Evolutionary conservation across 2,113 vertebrate genomes (phyloP), one percentile per base, ranked within the genome.

Genomic region (Grantiella picta): DNA sequence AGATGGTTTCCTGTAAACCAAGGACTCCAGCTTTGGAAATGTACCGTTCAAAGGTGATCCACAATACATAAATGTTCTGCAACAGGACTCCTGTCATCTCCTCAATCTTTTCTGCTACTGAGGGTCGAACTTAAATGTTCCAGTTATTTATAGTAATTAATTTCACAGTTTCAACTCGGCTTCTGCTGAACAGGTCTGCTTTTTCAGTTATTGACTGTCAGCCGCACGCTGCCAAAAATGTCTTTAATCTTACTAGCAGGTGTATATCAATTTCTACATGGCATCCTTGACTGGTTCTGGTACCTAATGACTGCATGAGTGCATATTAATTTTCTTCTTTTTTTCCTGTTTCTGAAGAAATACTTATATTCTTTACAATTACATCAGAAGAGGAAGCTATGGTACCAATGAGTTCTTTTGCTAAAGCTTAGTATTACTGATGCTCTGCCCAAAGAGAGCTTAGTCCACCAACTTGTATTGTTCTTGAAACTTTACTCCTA

Each of bases 101-200:
- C 68, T 92, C 82, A 18, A 1, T 81, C 52, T 83, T 57, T 83
- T 75, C 85, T 90, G 79, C 75, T 92, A 21, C 35, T 20, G 52
- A 92, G 90, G 88, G 92, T 93, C 68, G 14, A 64, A 70, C 65
- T 92, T 31, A 64, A 89, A 83, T 86, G 90, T 95, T 89, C 88
- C 38, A 54, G 52, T 75, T 96, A 95, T 95, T 94, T 93, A 90
- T 94, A 94, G 87, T 76, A 85, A 89, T 92, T 92, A 96, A 85
- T 96, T 86, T 94, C 76, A 82, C 81, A 89, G 82, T 90, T 96
- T 92, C 72, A 86, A 12, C 56, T 86, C 0, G 2, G 86, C 52
- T 93, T 54, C 56, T 93, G 59, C 64, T 45, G 40, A 72, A 83
- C 76, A 93, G 90, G 71, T 90, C 88, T 90, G 82, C 68, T 86